Percentiles rank a stretch among this genome's conserved stretches.
phyloP scores from a whole-genome alignment of 2,797 vertebrate species.

The Hydrophis major region DNA sequence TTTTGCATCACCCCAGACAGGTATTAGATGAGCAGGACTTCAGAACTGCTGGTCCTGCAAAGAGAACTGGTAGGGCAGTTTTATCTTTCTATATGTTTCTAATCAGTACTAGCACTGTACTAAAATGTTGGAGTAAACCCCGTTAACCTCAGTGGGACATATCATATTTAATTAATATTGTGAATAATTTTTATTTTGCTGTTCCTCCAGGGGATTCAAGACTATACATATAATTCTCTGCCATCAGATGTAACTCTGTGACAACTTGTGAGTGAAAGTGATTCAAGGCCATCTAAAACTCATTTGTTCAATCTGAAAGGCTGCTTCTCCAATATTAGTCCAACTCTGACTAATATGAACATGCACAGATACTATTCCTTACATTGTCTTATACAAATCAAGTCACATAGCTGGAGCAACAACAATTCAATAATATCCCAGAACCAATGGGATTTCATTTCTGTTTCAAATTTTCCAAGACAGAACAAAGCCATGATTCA shows the following conservation, averaged over 20 bases:
- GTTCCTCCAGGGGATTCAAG: neutral
- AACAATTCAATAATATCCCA: neutral
- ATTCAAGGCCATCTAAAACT: neutral
- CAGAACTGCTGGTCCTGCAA: neutral
- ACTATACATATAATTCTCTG: neutral
- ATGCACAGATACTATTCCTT: neutral
- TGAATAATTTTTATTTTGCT: neutral
- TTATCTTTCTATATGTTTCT: neutral
- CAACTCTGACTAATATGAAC: neutral
- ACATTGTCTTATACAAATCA: neutral
- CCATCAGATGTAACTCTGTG: neutral
- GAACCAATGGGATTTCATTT: neutral
- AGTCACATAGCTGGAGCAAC: neutral
- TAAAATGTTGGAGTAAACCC: neutral
- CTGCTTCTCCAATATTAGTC: neutral
- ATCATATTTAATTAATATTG: neutral
- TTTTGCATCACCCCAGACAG: neutral
- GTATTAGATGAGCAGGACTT: neutral
- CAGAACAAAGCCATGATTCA: neutral
- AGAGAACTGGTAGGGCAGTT: neutral
- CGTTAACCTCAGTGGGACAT: neutral
- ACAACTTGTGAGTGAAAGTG: neutral
- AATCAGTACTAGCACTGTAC: neutral
- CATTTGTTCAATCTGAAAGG: neutral
- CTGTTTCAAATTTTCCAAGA: neutral